phyloP scores from a whole-genome alignment of 2,888 invertebrate species.

The Chirona hameri region DNA sequence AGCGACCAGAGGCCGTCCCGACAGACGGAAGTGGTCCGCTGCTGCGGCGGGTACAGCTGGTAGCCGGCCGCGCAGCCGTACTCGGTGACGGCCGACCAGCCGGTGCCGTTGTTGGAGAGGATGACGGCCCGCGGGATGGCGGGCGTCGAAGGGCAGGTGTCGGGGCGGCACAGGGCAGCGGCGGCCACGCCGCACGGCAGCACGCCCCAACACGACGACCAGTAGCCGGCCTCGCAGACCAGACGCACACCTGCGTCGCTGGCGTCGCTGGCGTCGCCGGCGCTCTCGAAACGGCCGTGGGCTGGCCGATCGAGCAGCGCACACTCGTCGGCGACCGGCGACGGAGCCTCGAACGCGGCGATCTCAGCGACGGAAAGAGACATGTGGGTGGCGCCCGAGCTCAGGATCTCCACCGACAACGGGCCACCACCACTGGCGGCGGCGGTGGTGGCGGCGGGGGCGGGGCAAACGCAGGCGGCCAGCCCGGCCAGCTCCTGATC shows the following conservation, averaged over 20 bases:
- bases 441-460: not conserved
- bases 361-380: not conserved
- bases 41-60: not conserved
- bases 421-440: not conserved
- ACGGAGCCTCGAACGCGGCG: not conserved
- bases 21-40: not conserved
- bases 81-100: not conserved
- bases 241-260: not conserved
- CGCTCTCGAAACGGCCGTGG: not conserved
- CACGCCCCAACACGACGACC: not conserved
- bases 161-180: not conserved
- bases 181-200: not conserved
- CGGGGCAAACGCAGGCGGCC: not conserved
- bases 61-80: not conserved
- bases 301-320: not conserved
- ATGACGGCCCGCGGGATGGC: constrained; percentile 30
- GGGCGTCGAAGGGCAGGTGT: not conserved
- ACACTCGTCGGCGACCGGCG: not conserved
- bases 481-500: not conserved
- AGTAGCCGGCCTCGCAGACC: not conserved
- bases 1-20: not conserved
- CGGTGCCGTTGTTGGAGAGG: constrained; percentile 35
- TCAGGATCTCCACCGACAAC: not conserved
- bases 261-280: not conserved
- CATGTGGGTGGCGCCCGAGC: too few relatives aligned